Evolutionary conservation across 2,113 vertebrate species (phyloP).

Genomic region (Monopterus albus): DNA sequence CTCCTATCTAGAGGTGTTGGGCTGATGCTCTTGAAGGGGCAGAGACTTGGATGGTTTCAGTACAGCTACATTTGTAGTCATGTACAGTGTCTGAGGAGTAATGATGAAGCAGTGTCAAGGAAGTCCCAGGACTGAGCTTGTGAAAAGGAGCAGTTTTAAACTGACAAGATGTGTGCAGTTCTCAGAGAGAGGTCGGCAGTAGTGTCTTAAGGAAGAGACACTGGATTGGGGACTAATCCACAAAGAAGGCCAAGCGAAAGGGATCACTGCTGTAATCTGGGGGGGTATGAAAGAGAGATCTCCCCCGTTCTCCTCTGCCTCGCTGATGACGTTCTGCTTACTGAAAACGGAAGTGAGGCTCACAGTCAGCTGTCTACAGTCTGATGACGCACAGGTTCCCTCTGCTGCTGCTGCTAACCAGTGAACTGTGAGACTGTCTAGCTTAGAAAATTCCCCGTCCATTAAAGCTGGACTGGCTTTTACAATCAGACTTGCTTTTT

Average conservation of each 20-base stretch:
- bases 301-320: conserved; percentile 10
- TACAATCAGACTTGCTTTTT: conserved; percentile 15
- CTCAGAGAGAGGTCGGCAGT: neutral
- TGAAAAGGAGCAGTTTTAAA: conserved; percentile 27
- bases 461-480: conserved; percentile 43
- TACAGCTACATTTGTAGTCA: neutral
- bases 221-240: conserved; percentile 22
- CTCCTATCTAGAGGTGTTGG: conserved; percentile 85
- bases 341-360: conserved; percentile 50
- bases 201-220: neutral
- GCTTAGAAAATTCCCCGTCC: conserved; percentile 34
- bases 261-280: conserved; percentile 21
- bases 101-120: conserved; percentile 8
- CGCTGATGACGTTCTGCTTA: conserved; percentile 52
- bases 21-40: conserved; percentile 33
- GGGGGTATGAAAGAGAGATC: conserved; percentile 24
- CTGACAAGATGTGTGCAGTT: conserved; percentile 6
- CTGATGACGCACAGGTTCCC: conserved; percentile 69
- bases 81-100: conserved; percentile 7
- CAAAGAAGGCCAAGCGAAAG: conserved; percentile 6
- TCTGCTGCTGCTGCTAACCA: conserved; percentile 62
- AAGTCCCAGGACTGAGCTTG: conserved; percentile 9
- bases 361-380: conserved; percentile 58
- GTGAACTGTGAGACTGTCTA: conserved; percentile 18
- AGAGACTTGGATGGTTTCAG: conserved; percentile 28